Conservation (phyloP, 2,888 invertebrate species). For the Synergus itoensis region DNA sequence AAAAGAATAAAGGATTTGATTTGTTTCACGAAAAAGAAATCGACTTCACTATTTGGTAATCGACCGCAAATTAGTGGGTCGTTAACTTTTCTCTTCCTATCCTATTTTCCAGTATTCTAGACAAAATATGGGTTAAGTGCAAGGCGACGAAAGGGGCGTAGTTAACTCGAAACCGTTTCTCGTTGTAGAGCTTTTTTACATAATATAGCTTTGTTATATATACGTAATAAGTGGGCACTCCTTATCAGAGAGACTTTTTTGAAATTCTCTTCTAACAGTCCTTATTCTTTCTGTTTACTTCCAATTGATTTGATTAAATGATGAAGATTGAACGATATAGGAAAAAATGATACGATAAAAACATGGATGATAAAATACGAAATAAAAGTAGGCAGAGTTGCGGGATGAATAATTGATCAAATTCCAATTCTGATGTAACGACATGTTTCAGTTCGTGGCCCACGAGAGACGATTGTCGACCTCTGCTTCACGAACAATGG, state of each 20-base stretch:
- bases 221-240: not conserved
- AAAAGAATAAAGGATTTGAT: not conserved
- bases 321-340: too few species aligned
- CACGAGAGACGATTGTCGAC: conserved; percentile 87
- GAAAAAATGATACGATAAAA: too few species aligned
- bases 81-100: conserved; percentile 15
- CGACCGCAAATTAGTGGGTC: conserved; percentile 12
- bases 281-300: not conserved
- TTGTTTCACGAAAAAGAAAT: not conserved
- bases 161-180: conserved; percentile 49
- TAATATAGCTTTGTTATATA: conserved; percentile 47
- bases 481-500: conserved; percentile 92
- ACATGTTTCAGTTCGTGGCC: conserved; percentile 79
- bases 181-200: conserved; percentile 45
- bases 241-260: not conserved
- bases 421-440: conserved; percentile 20
- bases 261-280: not conserved
- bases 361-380: too few species aligned
- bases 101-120: conserved; percentile 37
- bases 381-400: not conserved
- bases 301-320: too few species aligned
- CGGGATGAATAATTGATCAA: not conserved
- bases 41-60: conserved; percentile 13
- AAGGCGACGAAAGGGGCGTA: conserved; percentile 16
- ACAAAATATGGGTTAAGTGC: conserved; percentile 34